These are phyloP conservation scores for Hyles vespertilio DNA, from an alignment of 1,140 invertebrate species.

Conservation along the genomic window DNA sequence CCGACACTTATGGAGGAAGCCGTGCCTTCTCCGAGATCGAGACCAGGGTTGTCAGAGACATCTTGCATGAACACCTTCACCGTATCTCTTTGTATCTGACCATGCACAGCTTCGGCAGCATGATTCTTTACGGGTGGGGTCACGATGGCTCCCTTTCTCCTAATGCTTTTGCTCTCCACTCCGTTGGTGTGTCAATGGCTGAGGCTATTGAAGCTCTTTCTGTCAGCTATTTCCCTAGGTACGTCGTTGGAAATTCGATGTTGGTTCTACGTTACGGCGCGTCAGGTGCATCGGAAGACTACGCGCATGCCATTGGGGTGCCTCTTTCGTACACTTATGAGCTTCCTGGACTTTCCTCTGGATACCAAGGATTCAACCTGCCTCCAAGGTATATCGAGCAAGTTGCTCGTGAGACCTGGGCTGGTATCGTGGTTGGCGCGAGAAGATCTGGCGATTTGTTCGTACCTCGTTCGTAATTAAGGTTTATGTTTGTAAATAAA, in stretches of 20 bases:
- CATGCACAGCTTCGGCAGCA: constrained; percentile 78
- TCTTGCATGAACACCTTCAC: constrained; percentile 61
- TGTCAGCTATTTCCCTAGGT: constrained; percentile 27
- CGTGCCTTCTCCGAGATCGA: constrained; percentile 84
- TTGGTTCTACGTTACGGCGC: constrained; percentile 44
- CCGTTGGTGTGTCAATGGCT: constrained; percentile 54
- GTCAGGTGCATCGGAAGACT: constrained; percentile 81
- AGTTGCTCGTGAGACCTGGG: constrained; percentile 80
- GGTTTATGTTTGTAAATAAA: not conserved
- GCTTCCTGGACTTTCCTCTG: constrained; percentile 73
- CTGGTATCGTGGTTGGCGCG: constrained; percentile 76
- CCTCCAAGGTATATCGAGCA: constrained; percentile 75
- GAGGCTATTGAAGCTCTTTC: constrained; percentile 47
- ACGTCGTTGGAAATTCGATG: constrained; percentile 33
- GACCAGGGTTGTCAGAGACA: constrained; percentile 76
- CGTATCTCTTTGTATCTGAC: constrained; percentile 78
- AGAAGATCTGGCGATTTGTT: constrained; percentile 36
- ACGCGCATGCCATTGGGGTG: constrained; percentile 77
- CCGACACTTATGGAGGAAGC: constrained; percentile 81
- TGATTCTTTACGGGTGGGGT: constrained; percentile 81
- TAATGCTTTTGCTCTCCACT: constrained; percentile 48
- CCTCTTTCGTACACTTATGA: constrained; percentile 82
- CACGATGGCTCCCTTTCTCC: constrained; percentile 63
- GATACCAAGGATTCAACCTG: constrained; percentile 77
- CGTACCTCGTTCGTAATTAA: not conserved